Percentiles rank a stretch among this genome's conserved stretches.
phyloP scores from a whole-genome alignment of 2,888 invertebrate species.

The Habroteleia sp. region DNA sequence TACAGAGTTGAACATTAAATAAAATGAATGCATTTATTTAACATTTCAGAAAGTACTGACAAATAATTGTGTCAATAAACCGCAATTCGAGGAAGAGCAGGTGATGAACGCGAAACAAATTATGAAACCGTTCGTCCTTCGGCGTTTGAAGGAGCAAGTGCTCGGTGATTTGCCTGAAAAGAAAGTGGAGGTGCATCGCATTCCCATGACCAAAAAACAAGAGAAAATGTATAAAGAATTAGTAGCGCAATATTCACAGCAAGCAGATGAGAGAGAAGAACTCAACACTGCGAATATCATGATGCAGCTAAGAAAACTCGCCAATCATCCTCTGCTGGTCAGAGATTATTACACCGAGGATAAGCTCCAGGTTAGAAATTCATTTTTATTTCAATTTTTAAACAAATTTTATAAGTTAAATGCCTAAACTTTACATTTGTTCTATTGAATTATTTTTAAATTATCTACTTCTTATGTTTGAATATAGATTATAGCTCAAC shows the following conservation, averaged over 20 bases:
- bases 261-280: constrained; percentile 71
- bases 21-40: constrained; percentile 2
- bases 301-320: constrained; percentile 96
- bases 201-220: constrained; percentile 88
- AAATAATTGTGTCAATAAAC: constrained; percentile 83
- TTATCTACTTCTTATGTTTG: neutral
- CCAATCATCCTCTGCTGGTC: constrained; percentile 95
- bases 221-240: constrained; percentile 88
- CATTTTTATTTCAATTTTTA: too few relatives aligned
- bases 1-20: too few relatives aligned
- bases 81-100: constrained; percentile 93
- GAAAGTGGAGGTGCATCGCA: constrained; percentile 86
- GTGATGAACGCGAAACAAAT: constrained; percentile 96
- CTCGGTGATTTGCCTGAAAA: constrained; percentile 93
- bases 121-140: constrained; percentile 96
- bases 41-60: constrained; percentile 81
- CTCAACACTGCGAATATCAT: constrained; percentile 84
- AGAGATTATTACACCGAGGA: constrained; percentile 88
- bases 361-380: constrained; percentile 78
- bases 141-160: constrained; percentile 93
- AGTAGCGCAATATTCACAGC: constrained; percentile 81
- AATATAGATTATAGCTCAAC: constrained; percentile 85
- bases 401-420: too few relatives aligned
- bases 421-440: too few relatives aligned
- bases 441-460: neutral